Base-by-base conservation (phyloP, 2,797 vertebrate species). In the Oceanodroma leucorhoa region DNA sequence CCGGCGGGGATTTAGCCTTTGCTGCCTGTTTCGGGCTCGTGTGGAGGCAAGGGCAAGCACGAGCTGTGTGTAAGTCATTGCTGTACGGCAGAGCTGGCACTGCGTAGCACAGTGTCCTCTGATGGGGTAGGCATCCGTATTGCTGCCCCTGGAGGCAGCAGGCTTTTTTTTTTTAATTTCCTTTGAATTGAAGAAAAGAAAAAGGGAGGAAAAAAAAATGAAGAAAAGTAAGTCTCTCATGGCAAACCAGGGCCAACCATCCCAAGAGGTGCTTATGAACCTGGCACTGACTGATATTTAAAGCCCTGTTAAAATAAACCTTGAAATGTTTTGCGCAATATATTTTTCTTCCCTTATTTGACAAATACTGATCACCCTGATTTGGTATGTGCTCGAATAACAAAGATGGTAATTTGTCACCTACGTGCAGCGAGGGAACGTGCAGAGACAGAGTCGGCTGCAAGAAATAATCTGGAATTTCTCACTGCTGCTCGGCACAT, bases 221-320 rank as follows among this genome's bases (percentile, higher is more conserved):
- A 76, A 85, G 32, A 46, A 79, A 89, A 84, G 24, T 22, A 66
- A 87, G 32, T 77, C 5, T 87, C 8, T 48, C 30, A 5, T 1
- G 5, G 53, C 38, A 85, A 71, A 72, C 0, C 1, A 72, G 55
- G 29, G 26, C 60, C 26, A 66, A 15, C 36, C 1, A 3, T 65
- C 76, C 65, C 80, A 36, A 32, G 78, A 94, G 65, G 36, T 80
- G 32, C 67, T 80, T 16, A n/a, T 9, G 51, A 81, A 64, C 60
- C 75, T 62, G 54, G 40, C 50, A 30, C 65, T 91, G 79, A 22
- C 48, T 41, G 75, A 73, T 77, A 21, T 22, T 46, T 60, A 73
- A 91, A 94, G 65, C 55, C 36, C 40, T 23, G 13, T 87, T 60
- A 77, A 92, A 93, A 89, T 72, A 96, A 92, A 94, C 45, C 19